These are phyloP conservation scores for Rutpela maculata DNA, from an alignment of 2,888 invertebrate genomes.

Conservation along the genomic window DNA sequence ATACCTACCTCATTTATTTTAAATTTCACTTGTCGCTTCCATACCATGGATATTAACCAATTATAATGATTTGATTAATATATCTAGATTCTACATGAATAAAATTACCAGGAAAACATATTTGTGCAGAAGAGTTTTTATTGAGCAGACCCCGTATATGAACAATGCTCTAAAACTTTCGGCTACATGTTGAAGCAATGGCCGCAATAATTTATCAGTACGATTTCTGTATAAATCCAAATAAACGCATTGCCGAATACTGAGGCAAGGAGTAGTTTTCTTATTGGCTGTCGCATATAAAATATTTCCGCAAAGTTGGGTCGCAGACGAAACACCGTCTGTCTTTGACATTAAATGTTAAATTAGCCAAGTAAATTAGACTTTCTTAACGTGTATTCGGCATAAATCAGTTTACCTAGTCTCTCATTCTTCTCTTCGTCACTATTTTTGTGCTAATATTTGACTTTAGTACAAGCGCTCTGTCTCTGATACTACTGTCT, in stretches of 20 bases:
- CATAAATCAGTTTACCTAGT: conserved; percentile 64
- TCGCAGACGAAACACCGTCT: conserved; percentile 67
- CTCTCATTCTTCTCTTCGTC: conserved; percentile 37
- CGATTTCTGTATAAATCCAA: conserved; percentile 61
- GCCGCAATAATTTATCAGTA: conserved; percentile 59
- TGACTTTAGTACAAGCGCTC: conserved; percentile 15
- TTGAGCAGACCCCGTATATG: conserved; percentile 26
- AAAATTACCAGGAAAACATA: too few species aligned
- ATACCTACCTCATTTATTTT: too few species aligned
- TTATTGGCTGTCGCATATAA: conserved; percentile 63
- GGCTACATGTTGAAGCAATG: conserved; percentile 52
- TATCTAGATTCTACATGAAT: too few species aligned
- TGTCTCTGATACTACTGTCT: neutral
- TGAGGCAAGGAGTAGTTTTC: conserved; percentile 53
- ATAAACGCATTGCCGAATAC: conserved; percentile 60
- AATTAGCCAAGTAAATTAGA: conserved; percentile 70
- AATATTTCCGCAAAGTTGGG: conserved; percentile 68
- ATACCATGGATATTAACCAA: too few species aligned
- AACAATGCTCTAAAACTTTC: conserved; percentile 30
- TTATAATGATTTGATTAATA: too few species aligned
- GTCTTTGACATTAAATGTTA: conserved; percentile 70
- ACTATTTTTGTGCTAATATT: conserved; percentile 39
- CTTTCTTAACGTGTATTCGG: conserved; percentile 69
- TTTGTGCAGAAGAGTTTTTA: too few species aligned
- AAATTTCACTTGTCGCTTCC: too few species aligned